Percentiles rank a stretch among this genome's conserved stretches.
These are phyloP conservation scores for Dissostichus mawsoni DNA, from an alignment of 2,113 vertebrate genomes.

Conservation along the genomic window DNA sequence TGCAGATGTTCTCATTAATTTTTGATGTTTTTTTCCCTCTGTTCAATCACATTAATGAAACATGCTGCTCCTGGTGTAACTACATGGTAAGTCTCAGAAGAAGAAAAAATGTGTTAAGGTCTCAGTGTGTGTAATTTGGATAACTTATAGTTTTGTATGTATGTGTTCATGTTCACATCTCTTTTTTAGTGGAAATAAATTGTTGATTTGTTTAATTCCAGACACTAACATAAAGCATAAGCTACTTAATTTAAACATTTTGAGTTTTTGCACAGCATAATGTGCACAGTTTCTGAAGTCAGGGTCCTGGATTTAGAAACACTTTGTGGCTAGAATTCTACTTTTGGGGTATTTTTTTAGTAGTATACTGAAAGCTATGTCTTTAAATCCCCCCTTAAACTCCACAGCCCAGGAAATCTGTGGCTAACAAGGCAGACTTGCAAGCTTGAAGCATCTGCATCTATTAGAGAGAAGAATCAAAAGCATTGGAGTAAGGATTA, in stretches of 20 bases:
- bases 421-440: neutral
- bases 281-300: neutral
- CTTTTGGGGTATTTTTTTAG: neutral
- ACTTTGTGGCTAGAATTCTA: neutral
- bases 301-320: neutral
- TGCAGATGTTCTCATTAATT: neutral
- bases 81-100: neutral
- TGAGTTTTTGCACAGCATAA: neutral
- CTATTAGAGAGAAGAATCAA: constrained; percentile 14
- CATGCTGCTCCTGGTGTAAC: neutral
- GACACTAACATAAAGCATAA: neutral
- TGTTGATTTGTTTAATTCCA: neutral
- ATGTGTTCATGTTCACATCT: neutral
- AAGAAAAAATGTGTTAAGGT: neutral
- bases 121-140: neutral
- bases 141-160: neutral
- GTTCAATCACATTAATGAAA: neutral
- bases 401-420: neutral
- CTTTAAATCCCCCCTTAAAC: constrained; percentile 8
- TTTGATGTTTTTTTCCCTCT: neutral
- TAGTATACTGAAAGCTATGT: neutral
- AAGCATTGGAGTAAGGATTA: constrained; percentile 20
- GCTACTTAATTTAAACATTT: neutral
- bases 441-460: constrained; percentile 15
- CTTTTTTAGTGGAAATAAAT: neutral